Percentiles rank a stretch among this genome's conserved stretches.
These are phyloP conservation scores for Diplosoma virens DNA, from an alignment of 23 tunicate genomes.

Conservation along the genomic window DNA sequence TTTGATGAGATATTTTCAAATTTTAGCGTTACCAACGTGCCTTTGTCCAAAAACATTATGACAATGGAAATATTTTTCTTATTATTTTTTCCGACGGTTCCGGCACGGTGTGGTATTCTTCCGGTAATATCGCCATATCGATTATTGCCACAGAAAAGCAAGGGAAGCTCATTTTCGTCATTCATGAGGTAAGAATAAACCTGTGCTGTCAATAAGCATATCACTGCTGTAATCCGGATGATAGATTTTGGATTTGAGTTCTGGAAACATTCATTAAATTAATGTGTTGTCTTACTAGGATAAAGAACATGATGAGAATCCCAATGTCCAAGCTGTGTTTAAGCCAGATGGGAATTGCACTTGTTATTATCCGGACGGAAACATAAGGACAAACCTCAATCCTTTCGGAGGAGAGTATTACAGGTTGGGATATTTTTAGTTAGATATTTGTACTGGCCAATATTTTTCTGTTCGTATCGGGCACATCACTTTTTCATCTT, in stretches of 20 bases:
- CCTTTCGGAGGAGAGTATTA: conserved; percentile 78
- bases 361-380: conserved; percentile 63
- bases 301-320: conserved; percentile 41
- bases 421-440: conserved; percentile 52
- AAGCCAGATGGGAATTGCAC: conserved; percentile 72
- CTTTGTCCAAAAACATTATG: conserved; percentile 58
- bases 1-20: too few species aligned
- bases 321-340: conserved; percentile 59
- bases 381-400: conserved; percentile 26
- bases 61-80: conserved; percentile 56
- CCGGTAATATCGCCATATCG: conserved; percentile 69
- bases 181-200: conserved; percentile 52
- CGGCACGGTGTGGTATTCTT: conserved; percentile 83
- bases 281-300: conserved; percentile 24
- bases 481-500: neutral
- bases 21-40: conserved; percentile 46
- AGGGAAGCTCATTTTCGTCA: conserved; percentile 60
- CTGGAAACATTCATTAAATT: neutral
- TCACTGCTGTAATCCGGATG: neutral
- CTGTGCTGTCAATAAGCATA: neutral
- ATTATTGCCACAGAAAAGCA: conserved; percentile 55
- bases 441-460: too few species aligned
- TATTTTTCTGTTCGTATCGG: neutral
- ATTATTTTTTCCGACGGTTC: conserved; percentile 74
- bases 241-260: neutral